phyloP scores from a whole-genome alignment of 2,888 invertebrate species.

The Drosophila austrosaltans region DNA sequence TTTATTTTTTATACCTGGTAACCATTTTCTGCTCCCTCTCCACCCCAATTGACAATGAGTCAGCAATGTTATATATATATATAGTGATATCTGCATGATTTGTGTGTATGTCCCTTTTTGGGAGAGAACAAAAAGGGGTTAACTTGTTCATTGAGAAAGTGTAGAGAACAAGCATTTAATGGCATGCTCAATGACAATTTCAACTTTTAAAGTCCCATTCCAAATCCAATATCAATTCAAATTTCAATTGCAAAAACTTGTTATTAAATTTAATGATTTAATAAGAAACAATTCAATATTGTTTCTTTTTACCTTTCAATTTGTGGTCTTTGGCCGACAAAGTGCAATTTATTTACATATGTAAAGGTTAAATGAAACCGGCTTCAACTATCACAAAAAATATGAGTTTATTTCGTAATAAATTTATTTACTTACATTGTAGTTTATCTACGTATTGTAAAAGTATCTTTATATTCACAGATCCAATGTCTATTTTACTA shows the following conservation, averaged over 20 bases:
- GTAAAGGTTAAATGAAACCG: neutral
- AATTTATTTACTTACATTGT: no score
- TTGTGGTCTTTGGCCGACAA: conserved; percentile 28
- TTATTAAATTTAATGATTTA: conserved; percentile 73
- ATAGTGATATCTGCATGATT: neutral
- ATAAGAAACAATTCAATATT: conserved; percentile 52
- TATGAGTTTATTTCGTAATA: neutral
- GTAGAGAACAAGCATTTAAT: neutral
- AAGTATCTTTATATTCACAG: no score
- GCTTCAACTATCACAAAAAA: neutral
- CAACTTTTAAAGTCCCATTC: neutral
- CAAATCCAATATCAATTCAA: neutral
- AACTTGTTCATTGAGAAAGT: neutral
- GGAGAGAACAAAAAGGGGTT: neutral
- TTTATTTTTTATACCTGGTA: neutral
- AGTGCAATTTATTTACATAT: neutral
- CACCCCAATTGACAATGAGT: conserved; percentile 1
- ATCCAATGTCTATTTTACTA: no score
- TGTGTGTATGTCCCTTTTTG: neutral
- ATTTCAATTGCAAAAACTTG: conserved; percentile 33
- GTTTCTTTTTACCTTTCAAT: conserved; percentile 36
- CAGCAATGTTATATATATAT: neutral
- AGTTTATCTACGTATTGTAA: no score
- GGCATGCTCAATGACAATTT: conserved; percentile 9
- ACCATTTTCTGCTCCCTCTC: conserved; percentile 4